Evolutionary conservation across 2,888 invertebrate species (phyloP), one percentile per base, ranked within the genome.

Genomic region (Chrysolina oricalcia): DNA sequence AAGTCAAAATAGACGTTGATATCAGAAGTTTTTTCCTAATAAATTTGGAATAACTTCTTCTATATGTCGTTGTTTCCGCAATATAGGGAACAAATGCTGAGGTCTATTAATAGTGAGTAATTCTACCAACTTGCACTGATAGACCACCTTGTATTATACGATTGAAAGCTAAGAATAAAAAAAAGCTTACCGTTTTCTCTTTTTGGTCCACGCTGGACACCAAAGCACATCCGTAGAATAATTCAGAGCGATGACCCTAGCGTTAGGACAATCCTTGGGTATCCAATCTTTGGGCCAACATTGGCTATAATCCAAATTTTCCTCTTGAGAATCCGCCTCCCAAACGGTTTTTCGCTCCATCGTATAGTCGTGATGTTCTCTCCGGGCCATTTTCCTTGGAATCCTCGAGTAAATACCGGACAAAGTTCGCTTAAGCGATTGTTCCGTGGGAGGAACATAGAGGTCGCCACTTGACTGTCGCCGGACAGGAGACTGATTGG

Each of bases 211-310:
- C 35, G 94, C 87, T 0, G 94, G 94, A 71, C 94, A 90, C 95
- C 95, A 95, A 23, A 95, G 88, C 0, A 93, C 93, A 82, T 94
- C 94, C 1, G 96, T 95, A 0, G 95, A 94, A 84, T 96, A 97
- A 85, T 96, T 96, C 0, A 97, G 89, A 2, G 95, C 94, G 27
- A 97, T 92, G 0, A 97, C 92, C 59, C 97, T 91, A 0, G 94
- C 93, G 0, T 93, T 92, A 0, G 95, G 94, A 83, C 93, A 93
- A 85, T 97, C 97, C 50, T 91, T 86, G 0, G 94, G 93, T 27
- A 97, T 87, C 97, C 97, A 97, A 86, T 97, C 96, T 75, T 92
- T 90, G 0, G 97, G 97, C 96, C 96, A 97, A 84, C 96, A 96
- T 13, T 89, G 87, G 0, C 93, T 92, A 83, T 92, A 93, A 69